Evolutionary conservation across 2,888 invertebrate genomes (phyloP), one percentile per base, ranked within the genome.

Genomic region (Tachina fera): DNA sequence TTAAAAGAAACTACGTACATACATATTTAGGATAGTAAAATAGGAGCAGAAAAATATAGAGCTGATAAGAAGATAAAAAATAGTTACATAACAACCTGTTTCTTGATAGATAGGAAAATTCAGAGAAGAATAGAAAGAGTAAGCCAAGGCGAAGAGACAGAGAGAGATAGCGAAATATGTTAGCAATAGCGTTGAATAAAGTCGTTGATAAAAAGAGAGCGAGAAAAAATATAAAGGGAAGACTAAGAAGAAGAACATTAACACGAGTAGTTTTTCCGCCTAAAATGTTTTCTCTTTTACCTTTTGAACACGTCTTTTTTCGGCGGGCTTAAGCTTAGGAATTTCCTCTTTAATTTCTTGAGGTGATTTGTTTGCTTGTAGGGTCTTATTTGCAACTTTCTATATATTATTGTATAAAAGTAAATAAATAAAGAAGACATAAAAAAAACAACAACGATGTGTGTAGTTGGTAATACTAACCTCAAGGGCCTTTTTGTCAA

Each of bases 271-370:
- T 16, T n/a, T 61, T 61, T 14, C 9, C 6, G 13, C 41, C 3
- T 41, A 3, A n/a, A 41, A 41, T 41, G n/a, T n/a, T 22, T 70
- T 5, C 41, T 45, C 6, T 60, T 90, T 92, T 90, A 92, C 92
- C 92, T 92, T 92, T 81, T 90, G 82, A 56, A 88, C 77, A 47
- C 88, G 89, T 43, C 90, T 89, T 79, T 89, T 89, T 31, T 94
- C 93, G 58, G 94, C 93, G 78, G 94, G 91, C 89, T 94, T 95
- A 39, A 95, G 93, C 93, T 94, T 94, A 89, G 95, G 95, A 91
- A 94, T 93, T 91, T 94, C 94, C 92, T 94, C 95, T 90, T 94
- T 93, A 67, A 90, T 87, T 74, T 90, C 88, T 91, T 95, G 94
- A 79, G 94, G 93, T 91, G 94, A 94, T 91, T 93, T 91, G 87